These are phyloP conservation scores for Pollimyrus isidori DNA, from an alignment of 2,113 vertebrate species.

Conservation along the genomic window DNA sequence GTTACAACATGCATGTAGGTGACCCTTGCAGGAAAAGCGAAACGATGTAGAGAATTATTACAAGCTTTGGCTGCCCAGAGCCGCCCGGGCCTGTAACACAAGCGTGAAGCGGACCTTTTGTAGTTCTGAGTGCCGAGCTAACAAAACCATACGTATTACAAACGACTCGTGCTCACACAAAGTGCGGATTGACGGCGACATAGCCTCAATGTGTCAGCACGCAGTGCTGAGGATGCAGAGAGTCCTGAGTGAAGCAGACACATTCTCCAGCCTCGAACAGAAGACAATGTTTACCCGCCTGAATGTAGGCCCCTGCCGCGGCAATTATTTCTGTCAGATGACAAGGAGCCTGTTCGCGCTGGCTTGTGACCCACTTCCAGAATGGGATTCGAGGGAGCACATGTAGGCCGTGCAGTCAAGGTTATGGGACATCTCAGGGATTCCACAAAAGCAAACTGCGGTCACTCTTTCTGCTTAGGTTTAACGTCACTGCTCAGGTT, in stretches of 20 bases:
- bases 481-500: neutral
- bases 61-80: neutral
- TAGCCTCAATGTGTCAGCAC: slow-evolving; percentile 41
- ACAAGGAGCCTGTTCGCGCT: neutral
- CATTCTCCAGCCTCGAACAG: slow-evolving; percentile 1
- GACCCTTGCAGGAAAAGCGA: neutral
- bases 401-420: neutral
- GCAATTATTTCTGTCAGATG: slow-evolving; percentile 22
- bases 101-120: neutral
- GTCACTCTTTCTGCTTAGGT: neutral
- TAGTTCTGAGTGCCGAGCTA: neutral
- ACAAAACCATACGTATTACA: slow-evolving; percentile 13
- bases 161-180: slow-evolving; percentile 23
- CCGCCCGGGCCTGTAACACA: neutral
- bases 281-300: slow-evolving; percentile 26
- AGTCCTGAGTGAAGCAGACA: slow-evolving; percentile 25
- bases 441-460: neutral
- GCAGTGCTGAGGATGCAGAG: slow-evolving; percentile 16
- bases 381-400: neutral
- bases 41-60: neutral
- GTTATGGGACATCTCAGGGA: neutral
- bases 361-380: slow-evolving; percentile 20
- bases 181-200: slow-evolving; percentile 19
- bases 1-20: neutral
- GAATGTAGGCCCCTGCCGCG: neutral